Evolutionary conservation across 2,797 vertebrate genomes (phyloP).

Genomic region (Peromyscus nudipes): DNA sequence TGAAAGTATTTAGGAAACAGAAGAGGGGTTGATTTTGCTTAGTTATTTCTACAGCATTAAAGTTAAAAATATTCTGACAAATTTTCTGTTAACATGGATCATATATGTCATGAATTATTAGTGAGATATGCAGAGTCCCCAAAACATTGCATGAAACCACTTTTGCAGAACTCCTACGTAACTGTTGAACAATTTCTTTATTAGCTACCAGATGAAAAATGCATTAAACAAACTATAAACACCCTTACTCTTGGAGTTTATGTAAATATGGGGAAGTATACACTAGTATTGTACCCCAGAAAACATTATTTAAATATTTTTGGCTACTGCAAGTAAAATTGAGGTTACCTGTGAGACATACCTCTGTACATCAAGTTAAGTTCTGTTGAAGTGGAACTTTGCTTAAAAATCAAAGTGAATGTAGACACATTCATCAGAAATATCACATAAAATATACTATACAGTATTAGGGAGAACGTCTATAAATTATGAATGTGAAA

Average conservation of each 20-base stretch:
- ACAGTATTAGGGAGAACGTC: neutral
- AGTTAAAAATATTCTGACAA: neutral
- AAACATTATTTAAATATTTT: neutral
- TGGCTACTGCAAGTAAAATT: neutral
- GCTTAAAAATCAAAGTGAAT: neutral
- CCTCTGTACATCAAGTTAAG: neutral
- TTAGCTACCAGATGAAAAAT: slow-evolving; percentile 21
- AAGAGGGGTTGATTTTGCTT: neutral
- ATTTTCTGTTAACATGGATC: neutral
- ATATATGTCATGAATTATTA: neutral
- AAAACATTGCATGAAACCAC: neutral
- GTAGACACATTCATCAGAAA: neutral
- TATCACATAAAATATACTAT: neutral
- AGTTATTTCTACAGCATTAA: neutral
- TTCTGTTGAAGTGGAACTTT: neutral
- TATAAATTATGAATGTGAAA: neutral
- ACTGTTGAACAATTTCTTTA: neutral
- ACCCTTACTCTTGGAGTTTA: neutral
- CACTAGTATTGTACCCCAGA: neutral
- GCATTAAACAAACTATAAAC: neutral
- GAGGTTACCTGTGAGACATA: neutral
- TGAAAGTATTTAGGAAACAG: neutral
- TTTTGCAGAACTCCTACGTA: neutral
- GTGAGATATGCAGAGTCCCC: neutral
- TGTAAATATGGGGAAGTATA: neutral